Base-by-base conservation (phyloP, 2,113 vertebrate genomes). In the Eira barbara region DNA sequence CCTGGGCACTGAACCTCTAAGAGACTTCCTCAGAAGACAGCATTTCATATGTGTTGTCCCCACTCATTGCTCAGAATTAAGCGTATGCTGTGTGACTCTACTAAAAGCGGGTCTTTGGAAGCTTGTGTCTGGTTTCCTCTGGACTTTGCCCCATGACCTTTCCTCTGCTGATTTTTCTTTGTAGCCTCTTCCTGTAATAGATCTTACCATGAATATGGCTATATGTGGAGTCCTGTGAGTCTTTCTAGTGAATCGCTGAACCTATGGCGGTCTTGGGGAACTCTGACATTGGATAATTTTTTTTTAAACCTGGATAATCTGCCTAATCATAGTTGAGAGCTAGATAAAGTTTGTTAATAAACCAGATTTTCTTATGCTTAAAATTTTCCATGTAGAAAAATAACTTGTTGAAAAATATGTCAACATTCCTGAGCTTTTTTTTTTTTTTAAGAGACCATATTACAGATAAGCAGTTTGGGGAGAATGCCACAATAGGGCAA, bases 361-460 rank as follows among this genome's bases (percentile, higher is more conserved):
- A 13, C 4, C 25, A 93, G 49, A 78, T 47, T 79, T 63, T 71
- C 65, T 74, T 55, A 69, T 39, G 23, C 11, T 87, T 47, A 83
- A 95, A 95, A 71, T 4, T 42, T 90, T 91, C 39, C 31, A 57
- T 57, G 20, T 61, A 57, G 11, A 81, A 74, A 49, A 79, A 61
- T 10, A 93, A 82, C 1, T 3, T 63, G 89, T 88, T 39, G n/a
- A 42, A 95, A 86, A 73, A 61, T 71, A 78, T 23, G 23, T 17
- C 42, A 80, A 42, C 31, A 57, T 63, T 63, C 57, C n/a, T 17
- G 34, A 76, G 13, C 5, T 65, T 0, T 69, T 83, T 88, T 25
- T 67, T 17, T 67, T 34, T 17, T 52, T 52, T 2, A 9, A 63
- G 13, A 39, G 29, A 7, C 4, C 2, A 9, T 36, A 29, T 73